Percentiles rank a stretch among this genome's conserved stretches.
These are phyloP conservation scores for Corythornis cristatus DNA, from an alignment of 2,113 vertebrate genomes.

Conservation along the genomic window DNA sequence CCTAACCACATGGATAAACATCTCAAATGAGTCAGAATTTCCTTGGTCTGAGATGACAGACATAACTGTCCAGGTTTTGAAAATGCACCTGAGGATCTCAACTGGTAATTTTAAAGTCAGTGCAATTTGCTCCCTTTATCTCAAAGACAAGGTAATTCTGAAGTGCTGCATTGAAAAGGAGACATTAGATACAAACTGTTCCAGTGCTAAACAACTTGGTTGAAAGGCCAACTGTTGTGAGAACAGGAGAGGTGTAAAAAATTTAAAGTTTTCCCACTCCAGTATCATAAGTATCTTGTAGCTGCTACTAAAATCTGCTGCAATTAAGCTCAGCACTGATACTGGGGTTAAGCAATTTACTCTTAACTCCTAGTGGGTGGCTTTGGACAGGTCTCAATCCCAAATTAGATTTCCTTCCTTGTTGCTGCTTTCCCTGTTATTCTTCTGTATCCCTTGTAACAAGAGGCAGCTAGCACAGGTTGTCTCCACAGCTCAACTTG, in stretches of 20 bases:
- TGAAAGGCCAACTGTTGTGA: neutral
- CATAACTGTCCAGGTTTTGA: neutral
- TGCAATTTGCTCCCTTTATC: neutral
- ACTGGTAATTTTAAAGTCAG: neutral
- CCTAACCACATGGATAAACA: neutral
- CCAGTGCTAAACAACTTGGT: neutral
- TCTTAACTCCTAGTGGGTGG: neutral
- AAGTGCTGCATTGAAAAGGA: neutral
- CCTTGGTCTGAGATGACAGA: neutral
- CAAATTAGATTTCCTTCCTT: neutral
- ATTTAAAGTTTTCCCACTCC: neutral
- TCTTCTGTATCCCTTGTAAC: neutral
- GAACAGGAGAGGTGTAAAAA: neutral
- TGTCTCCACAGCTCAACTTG: neutral
- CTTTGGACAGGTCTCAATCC: neutral
- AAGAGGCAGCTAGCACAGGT: rapidly evolving
- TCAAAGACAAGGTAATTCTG: neutral
- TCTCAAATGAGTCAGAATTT: neutral
- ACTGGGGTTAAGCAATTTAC: neutral
- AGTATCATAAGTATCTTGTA: neutral
- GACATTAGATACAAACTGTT: neutral
- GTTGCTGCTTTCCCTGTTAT: neutral
- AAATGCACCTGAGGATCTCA: neutral
- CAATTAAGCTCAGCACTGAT: neutral
- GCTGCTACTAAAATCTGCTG: neutral